Percentiles rank a stretch among this genome's conserved stretches.
phyloP scores from a whole-genome alignment of 2,113 vertebrate genomes.

The Cyprinus carpio region DNA sequence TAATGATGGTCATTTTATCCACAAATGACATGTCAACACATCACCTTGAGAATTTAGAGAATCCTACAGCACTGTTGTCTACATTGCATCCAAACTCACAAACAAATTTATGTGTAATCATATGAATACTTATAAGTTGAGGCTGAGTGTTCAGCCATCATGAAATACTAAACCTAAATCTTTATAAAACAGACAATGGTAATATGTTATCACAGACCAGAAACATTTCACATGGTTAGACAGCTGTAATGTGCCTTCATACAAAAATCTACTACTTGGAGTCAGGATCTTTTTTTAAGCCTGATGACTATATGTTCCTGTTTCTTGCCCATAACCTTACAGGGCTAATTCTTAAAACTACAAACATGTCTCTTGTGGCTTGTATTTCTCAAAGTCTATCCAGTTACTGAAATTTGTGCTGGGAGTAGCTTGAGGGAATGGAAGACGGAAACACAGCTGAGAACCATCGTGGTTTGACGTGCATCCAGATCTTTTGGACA shows the following conservation, averaged over 20 bases:
- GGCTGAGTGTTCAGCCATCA: too few species aligned
- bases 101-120: too few species aligned
- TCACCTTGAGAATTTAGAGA: background rate
- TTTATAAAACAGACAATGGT: background rate
- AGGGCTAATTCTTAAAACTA: conserved; percentile 75
- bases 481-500: conserved; percentile 83
- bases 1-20: background rate
- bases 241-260: conserved; percentile 49
- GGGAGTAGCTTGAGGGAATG: conserved; percentile 78
- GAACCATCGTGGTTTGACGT: conserved; percentile 81
- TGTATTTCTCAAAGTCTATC: conserved; percentile 72
- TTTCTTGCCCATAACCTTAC: conserved; percentile 58
- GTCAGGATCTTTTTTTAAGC: conserved; percentile 53
- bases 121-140: too few species aligned
- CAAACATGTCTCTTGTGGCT: conserved; percentile 68
- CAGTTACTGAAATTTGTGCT: conserved; percentile 75
- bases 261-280: conserved; percentile 54
- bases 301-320: conserved; percentile 58
- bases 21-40: background rate
- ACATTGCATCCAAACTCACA: too few species aligned
- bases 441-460: conserved; percentile 82
- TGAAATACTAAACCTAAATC: too few species aligned
- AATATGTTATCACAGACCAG: background rate
- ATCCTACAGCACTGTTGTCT: too few species aligned
- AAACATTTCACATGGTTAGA: conserved; percentile 14